Conservation (phyloP, 1,140 invertebrate species). For the Drosophila lacteicornis region DNA sequence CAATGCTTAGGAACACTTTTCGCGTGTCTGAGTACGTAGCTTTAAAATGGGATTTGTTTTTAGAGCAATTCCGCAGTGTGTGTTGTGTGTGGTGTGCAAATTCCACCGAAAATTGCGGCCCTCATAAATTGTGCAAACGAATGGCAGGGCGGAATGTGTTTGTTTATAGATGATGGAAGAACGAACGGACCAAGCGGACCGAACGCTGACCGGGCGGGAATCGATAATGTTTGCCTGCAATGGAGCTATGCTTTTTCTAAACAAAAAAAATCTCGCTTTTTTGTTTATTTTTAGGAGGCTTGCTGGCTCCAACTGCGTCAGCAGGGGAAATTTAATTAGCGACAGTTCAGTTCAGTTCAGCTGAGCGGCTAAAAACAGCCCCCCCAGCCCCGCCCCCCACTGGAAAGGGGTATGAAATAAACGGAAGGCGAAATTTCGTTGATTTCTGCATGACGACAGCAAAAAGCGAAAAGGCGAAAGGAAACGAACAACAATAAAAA, state of each 20-base stretch:
- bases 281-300: slow-evolving; percentile 76
- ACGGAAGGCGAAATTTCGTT: slow-evolving; percentile 38
- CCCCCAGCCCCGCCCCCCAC: slow-evolving; percentile 17
- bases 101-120: slow-evolving; percentile 23
- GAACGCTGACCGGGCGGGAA: slow-evolving; percentile 16
- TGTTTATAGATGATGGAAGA: slow-evolving; percentile 32
- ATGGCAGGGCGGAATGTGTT: slow-evolving; percentile 28
- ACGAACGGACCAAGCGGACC: not conserved
- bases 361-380: slow-evolving; percentile 11
- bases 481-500: slow-evolving; percentile 4
- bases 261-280: slow-evolving; percentile 54
- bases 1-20: no score
- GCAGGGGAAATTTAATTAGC: slow-evolving; percentile 79
- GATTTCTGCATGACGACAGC: slow-evolving; percentile 74
- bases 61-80: not conserved
- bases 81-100: slow-evolving; percentile 10
- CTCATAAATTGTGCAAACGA: slow-evolving; percentile 34
- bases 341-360: slow-evolving; percentile 64
- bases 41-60: not conserved
- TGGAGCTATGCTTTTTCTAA: slow-evolving; percentile 38
- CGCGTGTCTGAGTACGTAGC: no score
- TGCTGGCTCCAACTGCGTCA: slow-evolving; percentile 60
- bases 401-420: not conserved
- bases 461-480: slow-evolving; percentile 52
- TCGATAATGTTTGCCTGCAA: slow-evolving; percentile 38